Conservation (phyloP, 2,888 invertebrate species). For the Gibbula magus region DNA sequence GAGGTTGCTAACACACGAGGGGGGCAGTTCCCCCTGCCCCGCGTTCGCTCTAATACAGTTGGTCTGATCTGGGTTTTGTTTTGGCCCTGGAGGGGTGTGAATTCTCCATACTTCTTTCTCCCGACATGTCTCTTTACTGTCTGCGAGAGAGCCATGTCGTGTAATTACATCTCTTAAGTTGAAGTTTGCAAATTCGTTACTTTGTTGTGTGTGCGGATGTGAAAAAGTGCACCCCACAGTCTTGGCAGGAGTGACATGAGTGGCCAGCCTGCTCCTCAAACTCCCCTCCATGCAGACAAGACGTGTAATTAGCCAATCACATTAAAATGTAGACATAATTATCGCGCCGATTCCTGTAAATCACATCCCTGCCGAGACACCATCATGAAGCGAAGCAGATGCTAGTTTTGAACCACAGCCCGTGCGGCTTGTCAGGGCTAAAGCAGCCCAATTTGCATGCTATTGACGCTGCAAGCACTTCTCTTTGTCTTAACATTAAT, state of each 20-base stretch:
- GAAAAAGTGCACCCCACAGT: not conserved
- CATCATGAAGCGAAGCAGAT: not conserved
- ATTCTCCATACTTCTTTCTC: constrained; percentile 1
- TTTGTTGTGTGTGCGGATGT: not conserved
- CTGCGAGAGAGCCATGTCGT: not conserved
- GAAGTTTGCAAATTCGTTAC: constrained; percentile 14
- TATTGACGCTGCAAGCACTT: not conserved
- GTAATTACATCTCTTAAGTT: constrained; percentile 14
- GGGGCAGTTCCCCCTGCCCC: not conserved
- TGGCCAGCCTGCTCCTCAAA: not conserved
- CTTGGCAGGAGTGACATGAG: not conserved
- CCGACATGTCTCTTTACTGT: constrained; percentile 17
- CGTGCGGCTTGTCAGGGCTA: not conserved
- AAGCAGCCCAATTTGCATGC: not conserved
- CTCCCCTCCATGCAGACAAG: not conserved
- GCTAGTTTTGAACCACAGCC: not conserved
- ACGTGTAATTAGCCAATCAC: constrained; percentile 19
- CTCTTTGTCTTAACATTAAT: not conserved
- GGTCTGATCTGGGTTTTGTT: constrained; percentile 19
- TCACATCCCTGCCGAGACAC: not conserved
- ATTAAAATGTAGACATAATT: constrained; percentile 26
- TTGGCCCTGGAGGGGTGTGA: constrained; percentile 12
- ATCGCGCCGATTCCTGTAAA: not conserved
- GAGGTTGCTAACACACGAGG: not conserved
- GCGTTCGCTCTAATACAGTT: not conserved